A percentile compares a stretch with the other conserved stretches of the same genome.
Evolutionary conservation across 2,113 vertebrate genomes (phyloP).

Genomic region (Apodemus speciosus): DNA sequence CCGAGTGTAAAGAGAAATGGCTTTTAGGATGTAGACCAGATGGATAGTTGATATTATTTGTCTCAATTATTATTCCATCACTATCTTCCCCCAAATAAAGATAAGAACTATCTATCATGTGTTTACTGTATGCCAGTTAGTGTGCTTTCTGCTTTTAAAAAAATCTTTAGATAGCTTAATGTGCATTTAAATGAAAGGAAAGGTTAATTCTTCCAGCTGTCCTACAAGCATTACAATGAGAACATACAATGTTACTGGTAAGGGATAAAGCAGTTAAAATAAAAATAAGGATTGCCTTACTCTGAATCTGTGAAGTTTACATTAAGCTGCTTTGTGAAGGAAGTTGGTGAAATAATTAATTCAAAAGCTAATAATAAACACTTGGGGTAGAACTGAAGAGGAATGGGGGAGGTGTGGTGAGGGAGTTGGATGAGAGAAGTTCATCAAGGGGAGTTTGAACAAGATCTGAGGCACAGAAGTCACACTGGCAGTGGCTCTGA

Average conservation of each 20-base stretch:
- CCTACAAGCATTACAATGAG: neutral
- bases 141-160: neutral
- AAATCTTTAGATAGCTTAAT: neutral
- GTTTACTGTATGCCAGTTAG: neutral
- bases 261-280: neutral
- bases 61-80: neutral
- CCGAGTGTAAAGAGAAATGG: neutral
- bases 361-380: neutral
- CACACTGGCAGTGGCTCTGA: neutral
- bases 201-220: neutral
- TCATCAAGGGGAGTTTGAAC: neutral
- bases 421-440: too few relatives aligned
- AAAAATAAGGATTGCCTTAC: neutral
- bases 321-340: neutral
- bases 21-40: neutral
- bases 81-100: neutral
- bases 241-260: neutral
- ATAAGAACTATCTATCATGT: neutral
- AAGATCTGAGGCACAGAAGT: neutral
- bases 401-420: neutral
- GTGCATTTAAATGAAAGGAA: neutral
- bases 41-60: neutral
- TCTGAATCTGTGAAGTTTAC: neutral
- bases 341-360: neutral
- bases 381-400: neutral